phyloP scores from a whole-genome alignment of 2,888 invertebrate species.

The Cataglyphis rosenhaueri region DNA sequence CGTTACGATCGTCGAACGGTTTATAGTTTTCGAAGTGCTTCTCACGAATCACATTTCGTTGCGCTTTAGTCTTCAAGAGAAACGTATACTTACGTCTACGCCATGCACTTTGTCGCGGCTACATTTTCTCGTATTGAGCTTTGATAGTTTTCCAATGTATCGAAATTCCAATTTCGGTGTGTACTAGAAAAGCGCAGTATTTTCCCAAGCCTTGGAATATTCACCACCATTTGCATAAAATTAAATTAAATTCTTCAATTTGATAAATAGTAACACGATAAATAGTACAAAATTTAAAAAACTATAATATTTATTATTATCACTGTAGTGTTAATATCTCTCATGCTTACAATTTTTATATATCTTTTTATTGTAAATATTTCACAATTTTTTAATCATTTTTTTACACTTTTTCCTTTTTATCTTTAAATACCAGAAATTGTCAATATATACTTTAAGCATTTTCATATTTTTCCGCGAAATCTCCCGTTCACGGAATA shows the following conservation, averaged over 20 bases:
- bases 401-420: neutral
- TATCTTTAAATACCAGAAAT: neutral
- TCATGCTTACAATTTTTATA: neutral
- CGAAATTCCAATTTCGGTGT: constrained; percentile 41
- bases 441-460: neutral
- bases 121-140: constrained; percentile 44
- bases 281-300: neutral
- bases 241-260: constrained; percentile 2
- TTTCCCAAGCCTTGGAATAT: neutral
- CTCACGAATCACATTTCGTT: constrained; percentile 50
- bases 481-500: neutral
- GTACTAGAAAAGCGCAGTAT: neutral
- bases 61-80: constrained; percentile 33
- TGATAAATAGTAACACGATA: neutral
- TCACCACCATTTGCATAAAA: constrained; percentile 5
- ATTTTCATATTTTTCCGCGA: neutral
- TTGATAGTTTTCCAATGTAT: constrained; percentile 38
- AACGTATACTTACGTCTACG: constrained; percentile 1
- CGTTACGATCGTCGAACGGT: constrained; percentile 37
- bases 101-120: constrained; percentile 31
- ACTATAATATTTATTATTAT: neutral
- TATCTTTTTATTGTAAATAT: neutral
- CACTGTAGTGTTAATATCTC: neutral
- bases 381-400: too few relatives aligned
- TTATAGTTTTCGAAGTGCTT: constrained; percentile 41